Percentiles rank a stretch among this genome's conserved stretches.
These are phyloP conservation scores for Zeuzera pyrina DNA, from an alignment of 2,888 invertebrate species.

Conservation along the genomic window DNA sequence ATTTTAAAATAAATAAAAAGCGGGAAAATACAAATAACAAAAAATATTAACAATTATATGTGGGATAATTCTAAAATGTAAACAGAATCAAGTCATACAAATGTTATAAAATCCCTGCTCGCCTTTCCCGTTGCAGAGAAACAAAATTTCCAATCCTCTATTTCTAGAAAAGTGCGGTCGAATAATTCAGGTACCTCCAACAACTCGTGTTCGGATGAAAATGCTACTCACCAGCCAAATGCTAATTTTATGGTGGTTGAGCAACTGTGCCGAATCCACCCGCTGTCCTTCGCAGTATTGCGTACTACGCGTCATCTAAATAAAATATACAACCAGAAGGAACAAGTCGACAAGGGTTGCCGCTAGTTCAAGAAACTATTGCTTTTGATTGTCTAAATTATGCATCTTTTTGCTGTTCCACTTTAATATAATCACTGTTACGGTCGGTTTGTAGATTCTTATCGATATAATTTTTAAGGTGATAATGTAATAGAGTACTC, in stretches of 20 bases:
- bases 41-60: too few species aligned
- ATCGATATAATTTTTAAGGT: too few species aligned
- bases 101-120: too few species aligned
- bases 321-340: slow-evolving; percentile 42
- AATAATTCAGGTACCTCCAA: slow-evolving; percentile 59
- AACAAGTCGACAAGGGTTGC: slow-evolving; percentile 39
- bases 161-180: slow-evolving; percentile 51
- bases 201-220: slow-evolving; percentile 58
- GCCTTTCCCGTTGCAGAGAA: slow-evolving; percentile 19
- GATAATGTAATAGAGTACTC: too few species aligned
- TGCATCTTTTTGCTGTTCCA: neutral
- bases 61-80: too few species aligned
- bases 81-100: too few species aligned
- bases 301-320: slow-evolving; percentile 62
- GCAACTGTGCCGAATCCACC: slow-evolving; percentile 64
- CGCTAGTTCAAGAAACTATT: slow-evolving; percentile 24
- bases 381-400: slow-evolving; percentile 4
- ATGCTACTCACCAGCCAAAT: slow-evolving; percentile 66
- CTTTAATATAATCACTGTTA: too few species aligned
- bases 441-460: too few species aligned
- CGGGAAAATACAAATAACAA: too few species aligned
- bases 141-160: slow-evolving; percentile 32
- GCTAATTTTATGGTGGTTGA: slow-evolving; percentile 74
- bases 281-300: slow-evolving; percentile 61
- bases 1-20: too few species aligned